phyloP scores from a whole-genome alignment of 2,797 vertebrate genomes.

The Microctenopoma steveboyesi region DNA sequence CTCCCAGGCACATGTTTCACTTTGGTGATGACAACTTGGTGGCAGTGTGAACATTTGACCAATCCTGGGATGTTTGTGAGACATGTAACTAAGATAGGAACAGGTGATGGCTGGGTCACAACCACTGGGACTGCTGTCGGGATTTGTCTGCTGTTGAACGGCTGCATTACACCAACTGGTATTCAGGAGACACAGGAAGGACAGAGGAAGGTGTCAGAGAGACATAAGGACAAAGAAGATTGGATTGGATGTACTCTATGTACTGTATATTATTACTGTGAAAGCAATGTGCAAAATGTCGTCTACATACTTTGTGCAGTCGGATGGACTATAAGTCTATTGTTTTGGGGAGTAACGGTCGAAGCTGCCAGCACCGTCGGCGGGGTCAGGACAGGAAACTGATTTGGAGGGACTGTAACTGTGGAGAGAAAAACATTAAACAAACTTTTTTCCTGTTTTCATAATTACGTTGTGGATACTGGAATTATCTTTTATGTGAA shows the following conservation, averaged over 20 bases:
- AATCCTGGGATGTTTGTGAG: slow-evolving; percentile 43
- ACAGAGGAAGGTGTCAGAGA: not conserved
- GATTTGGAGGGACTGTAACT: slow-evolving; percentile 35
- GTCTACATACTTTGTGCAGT: slow-evolving; percentile 52
- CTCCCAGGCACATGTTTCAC: slow-evolving; percentile 39
- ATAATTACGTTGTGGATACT: too few relatives aligned
- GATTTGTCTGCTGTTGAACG: not conserved
- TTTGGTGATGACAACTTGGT: slow-evolving; percentile 35
- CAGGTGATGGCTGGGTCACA: slow-evolving; percentile 51
- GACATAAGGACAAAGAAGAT: not conserved
- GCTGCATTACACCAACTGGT: slow-evolving; percentile 30
- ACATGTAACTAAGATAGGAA: slow-evolving; percentile 8
- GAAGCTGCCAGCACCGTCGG: slow-evolving; percentile 2
- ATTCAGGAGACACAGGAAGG: slow-evolving; percentile 7
- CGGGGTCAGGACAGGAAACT: slow-evolving; percentile 65
- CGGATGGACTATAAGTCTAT: slow-evolving; percentile 33
- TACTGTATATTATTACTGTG: not conserved
- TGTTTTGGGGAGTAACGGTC: not conserved
- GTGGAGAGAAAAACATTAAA: not conserved
- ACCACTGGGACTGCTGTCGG: slow-evolving; percentile 3
- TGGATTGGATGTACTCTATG: not conserved
- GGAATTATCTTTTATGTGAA: too few relatives aligned
- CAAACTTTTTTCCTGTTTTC: too few relatives aligned
- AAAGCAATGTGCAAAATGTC: not conserved
- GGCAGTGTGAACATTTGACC: slow-evolving; percentile 59